Conservation (phyloP, 2,113 vertebrate species). For the Chascanopsetta lugubris region DNA sequence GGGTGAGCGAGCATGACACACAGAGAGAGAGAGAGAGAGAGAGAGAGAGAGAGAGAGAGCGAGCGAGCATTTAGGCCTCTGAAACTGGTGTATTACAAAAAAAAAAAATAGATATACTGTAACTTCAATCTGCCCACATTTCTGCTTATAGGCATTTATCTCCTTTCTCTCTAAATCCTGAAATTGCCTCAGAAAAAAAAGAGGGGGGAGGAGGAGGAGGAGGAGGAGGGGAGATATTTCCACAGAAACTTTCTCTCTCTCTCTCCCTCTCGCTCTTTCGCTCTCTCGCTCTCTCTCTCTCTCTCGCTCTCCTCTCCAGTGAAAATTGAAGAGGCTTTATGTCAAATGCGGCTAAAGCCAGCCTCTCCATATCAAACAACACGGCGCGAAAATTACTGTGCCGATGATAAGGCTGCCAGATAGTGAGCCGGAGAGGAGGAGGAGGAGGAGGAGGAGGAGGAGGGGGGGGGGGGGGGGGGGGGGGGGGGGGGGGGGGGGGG, state of each 20-base stretch:
- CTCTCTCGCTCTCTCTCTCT: slow-evolving; percentile 78
- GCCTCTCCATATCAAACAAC: slow-evolving; percentile 99
- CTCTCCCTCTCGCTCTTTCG: slow-evolving; percentile 79
- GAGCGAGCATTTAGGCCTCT: slow-evolving; percentile 67
- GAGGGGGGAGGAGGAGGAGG: no score
- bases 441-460: slow-evolving; percentile 48
- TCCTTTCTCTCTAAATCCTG: slow-evolving; percentile 95
- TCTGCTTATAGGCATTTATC: slow-evolving; percentile 91
- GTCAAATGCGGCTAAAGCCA: slow-evolving; percentile 99
- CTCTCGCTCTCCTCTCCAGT: slow-evolving; percentile 55
- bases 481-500: no score
- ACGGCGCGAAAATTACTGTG: slow-evolving; percentile 99
- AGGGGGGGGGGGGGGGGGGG: slow-evolving; percentile 41
- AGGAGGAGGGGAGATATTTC: slow-evolving; percentile 50
- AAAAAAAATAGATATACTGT: slow-evolving; percentile 77
- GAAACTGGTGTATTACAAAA: slow-evolving; percentile 75
- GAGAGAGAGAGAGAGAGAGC: slow-evolving; percentile 30
- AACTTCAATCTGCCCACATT: slow-evolving; percentile 83
- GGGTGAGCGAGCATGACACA: slow-evolving; percentile 1
- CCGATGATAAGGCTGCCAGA: slow-evolving; percentile 98
- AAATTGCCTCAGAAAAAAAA: slow-evolving; percentile 95
- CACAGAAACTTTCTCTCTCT: no score
- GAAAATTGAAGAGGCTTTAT: slow-evolving; percentile 99
- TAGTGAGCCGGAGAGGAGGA: slow-evolving; percentile 82
- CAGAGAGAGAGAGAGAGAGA: slow-evolving; percentile 33